Conservation (phyloP, 2,113 vertebrate genomes). For the Stictonetta naevosa region DNA sequence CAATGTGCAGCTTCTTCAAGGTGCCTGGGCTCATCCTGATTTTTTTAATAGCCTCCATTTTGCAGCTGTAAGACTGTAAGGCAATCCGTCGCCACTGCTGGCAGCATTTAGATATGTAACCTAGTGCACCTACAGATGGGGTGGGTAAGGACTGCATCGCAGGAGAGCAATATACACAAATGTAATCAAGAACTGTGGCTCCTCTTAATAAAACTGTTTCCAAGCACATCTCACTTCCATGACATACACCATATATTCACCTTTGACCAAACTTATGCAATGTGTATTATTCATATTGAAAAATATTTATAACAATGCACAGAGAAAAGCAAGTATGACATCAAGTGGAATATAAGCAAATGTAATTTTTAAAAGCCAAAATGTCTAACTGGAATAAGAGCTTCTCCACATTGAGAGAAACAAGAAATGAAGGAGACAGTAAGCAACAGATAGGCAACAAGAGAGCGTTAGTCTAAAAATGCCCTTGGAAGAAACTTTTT, state of each 20-base stretch:
- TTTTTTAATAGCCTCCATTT: background rate
- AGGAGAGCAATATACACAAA: background rate
- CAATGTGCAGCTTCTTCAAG: background rate
- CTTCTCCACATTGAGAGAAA: background rate
- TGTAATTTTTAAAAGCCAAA: background rate
- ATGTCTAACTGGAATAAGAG: background rate
- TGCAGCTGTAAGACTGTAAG: background rate
- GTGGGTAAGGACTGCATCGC: background rate
- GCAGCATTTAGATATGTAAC: background rate
- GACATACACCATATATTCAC: rapidly evolving
- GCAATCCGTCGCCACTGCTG: background rate
- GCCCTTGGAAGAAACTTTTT: background rate
- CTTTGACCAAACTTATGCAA: background rate
- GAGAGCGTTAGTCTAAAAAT: background rate
- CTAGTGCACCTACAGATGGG: background rate
- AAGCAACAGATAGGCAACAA: background rate
- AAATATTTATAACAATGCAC: background rate
- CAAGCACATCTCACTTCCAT: background rate
- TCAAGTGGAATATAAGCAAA: background rate
- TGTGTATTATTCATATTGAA: background rate
- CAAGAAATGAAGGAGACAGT: background rate
- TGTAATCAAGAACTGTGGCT: background rate
- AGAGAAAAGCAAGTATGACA: background rate
- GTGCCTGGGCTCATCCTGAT: background rate
- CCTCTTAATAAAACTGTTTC: background rate